Evolutionary conservation across 2,113 vertebrate species (phyloP).

Genomic region (Psilopogon haemacephalus): DNA sequence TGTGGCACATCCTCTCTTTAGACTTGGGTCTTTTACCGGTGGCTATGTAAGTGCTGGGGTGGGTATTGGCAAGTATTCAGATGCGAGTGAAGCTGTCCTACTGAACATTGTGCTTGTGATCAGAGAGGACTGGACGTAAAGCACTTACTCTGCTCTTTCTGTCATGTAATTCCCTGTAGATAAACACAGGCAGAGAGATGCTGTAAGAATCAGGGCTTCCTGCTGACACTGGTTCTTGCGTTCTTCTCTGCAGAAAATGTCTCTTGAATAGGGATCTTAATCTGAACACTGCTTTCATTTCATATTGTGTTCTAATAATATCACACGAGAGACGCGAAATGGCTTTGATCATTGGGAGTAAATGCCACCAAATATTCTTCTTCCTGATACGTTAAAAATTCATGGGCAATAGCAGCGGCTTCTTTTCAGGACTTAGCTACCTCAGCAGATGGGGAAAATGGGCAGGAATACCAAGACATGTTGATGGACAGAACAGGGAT

Average conservation of each 20-base stretch:
- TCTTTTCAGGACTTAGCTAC: constrained; percentile 43
- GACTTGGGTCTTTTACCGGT: not conserved
- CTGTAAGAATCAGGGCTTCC: not conserved
- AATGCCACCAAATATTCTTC: constrained; percentile 56
- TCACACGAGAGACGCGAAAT: constrained; percentile 45
- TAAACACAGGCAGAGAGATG: not conserved
- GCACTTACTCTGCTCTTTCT: not conserved
- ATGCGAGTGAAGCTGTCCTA: not conserved
- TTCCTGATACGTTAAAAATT: constrained; percentile 57
- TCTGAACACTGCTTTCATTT: constrained; percentile 1
- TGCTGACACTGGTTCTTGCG: not conserved
- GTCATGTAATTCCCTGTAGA: not conserved
- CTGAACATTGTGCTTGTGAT: fast-evolving
- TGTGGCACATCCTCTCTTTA: not conserved
- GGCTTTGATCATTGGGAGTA: constrained; percentile 52
- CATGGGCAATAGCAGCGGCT: not conserved
- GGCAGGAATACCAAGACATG: not conserved
- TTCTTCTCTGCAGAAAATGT: not conserved
- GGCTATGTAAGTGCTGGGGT: not conserved
- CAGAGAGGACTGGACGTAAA: not conserved
- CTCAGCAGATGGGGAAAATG: constrained; percentile 44
- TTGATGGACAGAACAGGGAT: constrained; percentile 44
- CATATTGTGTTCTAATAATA: constrained; percentile 53
- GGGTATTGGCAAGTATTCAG: not conserved
- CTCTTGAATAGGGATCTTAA: not conserved